Conservation (phyloP, 2,888 invertebrate species). For the Cantharis rufa region DNA sequence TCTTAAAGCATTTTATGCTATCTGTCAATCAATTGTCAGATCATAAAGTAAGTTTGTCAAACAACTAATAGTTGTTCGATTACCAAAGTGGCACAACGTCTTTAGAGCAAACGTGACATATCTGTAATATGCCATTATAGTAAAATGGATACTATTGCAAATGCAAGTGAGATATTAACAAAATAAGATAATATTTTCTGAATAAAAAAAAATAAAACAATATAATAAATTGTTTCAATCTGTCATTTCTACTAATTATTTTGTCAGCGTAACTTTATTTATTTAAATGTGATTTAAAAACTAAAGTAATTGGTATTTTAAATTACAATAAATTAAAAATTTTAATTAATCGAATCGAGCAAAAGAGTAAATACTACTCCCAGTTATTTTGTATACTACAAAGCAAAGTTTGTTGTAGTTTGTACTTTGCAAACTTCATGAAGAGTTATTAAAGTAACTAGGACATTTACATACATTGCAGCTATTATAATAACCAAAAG, state of each 20-base stretch:
- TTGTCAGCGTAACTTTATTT: too few relatives aligned
- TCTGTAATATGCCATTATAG: too few relatives aligned
- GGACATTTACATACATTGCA: not conserved
- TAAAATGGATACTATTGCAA: too few relatives aligned
- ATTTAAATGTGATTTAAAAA: too few relatives aligned
- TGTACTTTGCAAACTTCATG: not conserved
- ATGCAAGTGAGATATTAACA: too few relatives aligned
- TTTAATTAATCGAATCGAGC: not conserved
- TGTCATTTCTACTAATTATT: too few relatives aligned
- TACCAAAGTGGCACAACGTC: too few relatives aligned
- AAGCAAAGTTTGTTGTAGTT: not conserved
- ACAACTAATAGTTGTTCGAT: not conserved
- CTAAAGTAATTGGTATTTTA: too few relatives aligned
- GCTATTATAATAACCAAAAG: not conserved
- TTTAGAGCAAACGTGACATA: too few relatives aligned
- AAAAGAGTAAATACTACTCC: not conserved
- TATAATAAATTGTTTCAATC: too few relatives aligned
- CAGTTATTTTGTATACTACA: not conserved
- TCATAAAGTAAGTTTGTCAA: not conserved
- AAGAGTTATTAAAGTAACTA: not conserved
- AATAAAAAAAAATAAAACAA: too few relatives aligned
- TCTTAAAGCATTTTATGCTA: not conserved
- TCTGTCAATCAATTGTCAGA: not conserved
- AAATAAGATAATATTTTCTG: too few relatives aligned
- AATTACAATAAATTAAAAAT: not conserved